Base-by-base conservation (phyloP, 2,113 vertebrate species). In the Spea multiplicata region DNA sequence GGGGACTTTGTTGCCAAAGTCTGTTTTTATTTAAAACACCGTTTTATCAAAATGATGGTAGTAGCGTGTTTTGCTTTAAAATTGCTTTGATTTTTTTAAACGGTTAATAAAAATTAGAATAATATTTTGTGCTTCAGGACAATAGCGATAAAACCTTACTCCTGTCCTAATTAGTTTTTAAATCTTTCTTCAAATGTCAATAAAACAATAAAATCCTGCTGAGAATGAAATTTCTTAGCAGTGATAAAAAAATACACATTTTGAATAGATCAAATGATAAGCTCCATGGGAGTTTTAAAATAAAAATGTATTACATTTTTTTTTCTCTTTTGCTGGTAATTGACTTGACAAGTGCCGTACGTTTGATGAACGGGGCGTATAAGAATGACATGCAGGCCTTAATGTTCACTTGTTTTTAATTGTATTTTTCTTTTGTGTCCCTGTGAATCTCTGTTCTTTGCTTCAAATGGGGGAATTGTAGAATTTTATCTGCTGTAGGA, bases 181-280 rank as follows among this genome's bases (percentile, higher is more conserved):
- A 70, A 50, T 70, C 46, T 5, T 70, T 5, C 67, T 70, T 7
- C 47, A 49, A 70, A 70, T 70, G 67, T 70, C 67, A 70, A 70
- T 50, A 70, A 48, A 4, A 16, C 67, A 70, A 70, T 50, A 49
- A 70, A 8, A 70, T 48, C 66, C 45, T 14, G 30, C 66, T 68
- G 66, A 14, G 66, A 68, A 47, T 68, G 66, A 68, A 10, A 47
- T 47, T 44, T n/a, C 46, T 5, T 50, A 8, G 13, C 9, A 46
- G 47, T 50, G 85, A 87, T 89, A 86, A 81, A 91, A 89, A 90
- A 9, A 59, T 10, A 59, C 55, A 59, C 55, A 59, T 59, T 59
- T 59, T 12, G 55, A 59, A 59, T 13, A 59, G 55, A 59, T 12
- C 10, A 9, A 59, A 59, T 59, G 10, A 59, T 59, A 13, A 59